A percentile compares a stretch with the other conserved stretches of the same genome.
phyloP scores from a whole-genome alignment of 2,113 vertebrate genomes.

The Numenius arquata region DNA sequence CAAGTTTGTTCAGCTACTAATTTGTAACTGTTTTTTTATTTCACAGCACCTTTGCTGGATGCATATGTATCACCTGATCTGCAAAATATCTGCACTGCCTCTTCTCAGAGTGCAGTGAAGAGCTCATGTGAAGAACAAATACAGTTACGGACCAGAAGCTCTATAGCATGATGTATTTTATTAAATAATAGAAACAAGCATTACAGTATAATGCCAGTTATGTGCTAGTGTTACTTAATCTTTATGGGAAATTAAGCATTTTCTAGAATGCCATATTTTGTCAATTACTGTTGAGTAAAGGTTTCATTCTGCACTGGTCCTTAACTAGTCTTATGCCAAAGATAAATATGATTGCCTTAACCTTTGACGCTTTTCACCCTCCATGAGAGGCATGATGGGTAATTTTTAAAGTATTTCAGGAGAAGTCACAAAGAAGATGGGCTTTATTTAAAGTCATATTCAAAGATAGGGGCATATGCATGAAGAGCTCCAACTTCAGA shows the following conservation, averaged over 20 bases:
- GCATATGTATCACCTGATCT: not conserved
- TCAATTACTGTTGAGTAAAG: not conserved
- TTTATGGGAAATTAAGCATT: not conserved
- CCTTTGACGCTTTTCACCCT: not conserved
- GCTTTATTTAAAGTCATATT: not conserved
- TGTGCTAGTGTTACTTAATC: not conserved
- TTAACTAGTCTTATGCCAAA: not conserved
- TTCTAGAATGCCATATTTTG: not conserved
- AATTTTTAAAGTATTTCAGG: not conserved
- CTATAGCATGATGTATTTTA: not conserved
- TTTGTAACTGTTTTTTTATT: not conserved
- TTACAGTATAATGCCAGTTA: not conserved
- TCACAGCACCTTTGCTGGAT: not conserved
- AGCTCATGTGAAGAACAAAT: not conserved
- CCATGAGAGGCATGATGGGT: not conserved
- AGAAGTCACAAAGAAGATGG: not conserved
- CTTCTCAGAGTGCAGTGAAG: not conserved
- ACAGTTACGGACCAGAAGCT: not conserved
- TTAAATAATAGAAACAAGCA: not conserved
- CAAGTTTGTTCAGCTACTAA: not conserved
- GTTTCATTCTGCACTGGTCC: not conserved
- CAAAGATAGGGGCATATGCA: not conserved
- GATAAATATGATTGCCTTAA: not conserved
- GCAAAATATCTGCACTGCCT: not conserved
- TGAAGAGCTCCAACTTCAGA: not conserved